Percentiles rank a stretch among this genome's conserved stretches.
These are phyloP conservation scores for Dynastes maya DNA, from an alignment of 2,888 invertebrate species.

Conservation along the genomic window DNA sequence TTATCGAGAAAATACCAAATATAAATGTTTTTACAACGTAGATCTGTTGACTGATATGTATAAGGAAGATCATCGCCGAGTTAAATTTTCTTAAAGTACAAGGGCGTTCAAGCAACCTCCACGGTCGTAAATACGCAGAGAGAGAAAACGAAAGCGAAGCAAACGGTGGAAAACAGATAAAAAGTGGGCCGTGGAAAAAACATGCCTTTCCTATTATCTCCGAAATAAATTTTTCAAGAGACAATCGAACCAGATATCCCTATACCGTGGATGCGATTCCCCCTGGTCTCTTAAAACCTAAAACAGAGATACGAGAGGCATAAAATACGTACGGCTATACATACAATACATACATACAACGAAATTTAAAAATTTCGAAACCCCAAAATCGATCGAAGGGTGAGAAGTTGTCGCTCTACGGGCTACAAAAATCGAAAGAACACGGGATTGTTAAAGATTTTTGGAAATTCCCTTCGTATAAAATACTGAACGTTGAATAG, in stretches of 20 bases:
- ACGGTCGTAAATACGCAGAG: slow-evolving; percentile 28
- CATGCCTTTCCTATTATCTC: slow-evolving; percentile 35
- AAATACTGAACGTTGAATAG: too few relatives aligned
- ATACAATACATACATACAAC: too few relatives aligned
- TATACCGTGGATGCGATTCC: slow-evolving; percentile 2
- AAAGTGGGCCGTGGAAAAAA: slow-evolving; percentile 26
- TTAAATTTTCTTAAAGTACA: slow-evolving; percentile 1
- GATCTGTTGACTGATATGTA: background rate
- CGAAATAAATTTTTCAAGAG: slow-evolving; percentile 37
- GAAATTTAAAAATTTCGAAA: too few relatives aligned
- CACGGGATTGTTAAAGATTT: too few relatives aligned
- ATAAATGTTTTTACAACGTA: slow-evolving; percentile 16
- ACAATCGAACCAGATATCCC: slow-evolving; percentile 26
- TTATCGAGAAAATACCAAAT: background rate
- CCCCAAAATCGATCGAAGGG: too few relatives aligned
- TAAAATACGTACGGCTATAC: too few relatives aligned
- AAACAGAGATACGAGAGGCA: slow-evolving; percentile 1
- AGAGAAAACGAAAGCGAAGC: background rate
- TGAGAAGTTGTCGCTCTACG: too few relatives aligned
- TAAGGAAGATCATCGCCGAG: slow-evolving; percentile 1
- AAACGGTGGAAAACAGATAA: slow-evolving; percentile 20
- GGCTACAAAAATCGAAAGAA: too few relatives aligned
- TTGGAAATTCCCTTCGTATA: too few relatives aligned
- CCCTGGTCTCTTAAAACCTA: background rate
- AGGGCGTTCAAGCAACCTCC: slow-evolving; percentile 1